These are phyloP conservation scores for Bolinopsis microptera DNA, from an alignment of 37 sponge, comb jelly and placozoan genomes.

Conservation along the genomic window DNA sequence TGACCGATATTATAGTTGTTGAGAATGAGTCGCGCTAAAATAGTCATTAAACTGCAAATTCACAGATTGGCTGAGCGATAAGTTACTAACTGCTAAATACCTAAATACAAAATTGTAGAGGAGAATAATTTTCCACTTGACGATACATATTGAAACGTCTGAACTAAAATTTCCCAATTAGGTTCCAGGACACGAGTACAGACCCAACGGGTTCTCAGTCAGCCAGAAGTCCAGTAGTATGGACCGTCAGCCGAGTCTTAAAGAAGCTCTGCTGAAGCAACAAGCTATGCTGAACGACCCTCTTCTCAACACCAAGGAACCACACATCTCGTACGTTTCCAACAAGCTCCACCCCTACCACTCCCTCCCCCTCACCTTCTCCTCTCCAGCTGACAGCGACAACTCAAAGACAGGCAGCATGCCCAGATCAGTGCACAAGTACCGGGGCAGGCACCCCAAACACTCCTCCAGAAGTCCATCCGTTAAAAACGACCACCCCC, in stretches of 20 bases:
- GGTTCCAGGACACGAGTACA: neutral
- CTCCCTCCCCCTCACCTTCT: constrained; percentile 12
- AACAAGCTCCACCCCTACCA: constrained; percentile 10
- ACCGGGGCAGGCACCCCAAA: neutral
- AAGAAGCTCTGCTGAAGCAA: constrained; percentile 21
- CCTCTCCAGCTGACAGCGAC: constrained; percentile 50
- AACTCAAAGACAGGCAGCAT: constrained; percentile 14
- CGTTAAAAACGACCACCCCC: neutral
- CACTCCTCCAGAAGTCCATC: neutral
- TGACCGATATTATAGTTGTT: too few relatives aligned
- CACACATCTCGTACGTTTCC: neutral
- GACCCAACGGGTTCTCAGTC: neutral
- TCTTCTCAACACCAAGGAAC: neutral
- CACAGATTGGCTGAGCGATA: too few relatives aligned
- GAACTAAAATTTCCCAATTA: too few relatives aligned
- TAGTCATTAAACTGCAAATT: too few relatives aligned
- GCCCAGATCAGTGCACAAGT: constrained; percentile 43
- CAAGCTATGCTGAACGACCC: neutral
- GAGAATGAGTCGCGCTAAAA: too few relatives aligned
- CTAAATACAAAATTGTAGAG: too few relatives aligned
- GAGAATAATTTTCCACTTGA: too few relatives aligned
- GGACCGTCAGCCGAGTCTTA: constrained; percentile 18
- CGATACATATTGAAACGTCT: too few relatives aligned
- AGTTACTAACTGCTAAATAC: too few relatives aligned
- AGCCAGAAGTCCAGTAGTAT: neutral